These are phyloP conservation scores for Hemibagrus guttatus DNA, from an alignment of 2,797 vertebrate species.

Conservation along the genomic window DNA sequence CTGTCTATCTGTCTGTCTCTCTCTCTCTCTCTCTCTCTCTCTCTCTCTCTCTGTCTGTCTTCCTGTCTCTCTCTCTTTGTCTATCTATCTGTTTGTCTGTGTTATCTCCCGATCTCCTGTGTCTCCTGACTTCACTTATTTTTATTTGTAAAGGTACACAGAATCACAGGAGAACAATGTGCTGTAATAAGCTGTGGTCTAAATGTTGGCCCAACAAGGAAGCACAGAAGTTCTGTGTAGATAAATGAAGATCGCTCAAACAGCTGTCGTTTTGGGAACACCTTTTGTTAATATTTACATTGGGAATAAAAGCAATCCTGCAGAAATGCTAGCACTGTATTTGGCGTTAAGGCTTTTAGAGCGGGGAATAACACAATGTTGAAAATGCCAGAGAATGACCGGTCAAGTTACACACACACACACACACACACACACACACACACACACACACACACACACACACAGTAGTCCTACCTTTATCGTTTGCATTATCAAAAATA, in stretches of 20 bases:
- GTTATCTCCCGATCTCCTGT: no score
- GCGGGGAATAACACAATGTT: neutral
- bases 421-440: conserved; percentile 1
- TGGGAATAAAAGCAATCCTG: conserved; percentile 10
- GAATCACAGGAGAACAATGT: neutral
- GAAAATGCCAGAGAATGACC: neutral
- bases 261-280: conserved; percentile 22
- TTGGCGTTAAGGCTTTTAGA: neutral
- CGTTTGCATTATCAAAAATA: neutral
- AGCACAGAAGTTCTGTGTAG: neutral
- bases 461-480: neutral
- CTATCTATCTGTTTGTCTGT: no score
- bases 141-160: neutral
- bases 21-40: neutral
- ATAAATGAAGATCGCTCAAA: conserved; percentile 24
- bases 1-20: no score
- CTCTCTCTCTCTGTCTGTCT: neutral
- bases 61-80: no score
- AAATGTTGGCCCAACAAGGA: neutral
- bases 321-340: neutral
- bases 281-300: conserved; percentile 37
- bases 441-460: neutral
- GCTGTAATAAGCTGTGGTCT: neutral
- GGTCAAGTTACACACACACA: neutral
- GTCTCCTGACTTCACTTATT: neutral